These are phyloP conservation scores for Rhodophaea formosa DNA, from an alignment of 2,888 invertebrate genomes.

Conservation along the genomic window DNA sequence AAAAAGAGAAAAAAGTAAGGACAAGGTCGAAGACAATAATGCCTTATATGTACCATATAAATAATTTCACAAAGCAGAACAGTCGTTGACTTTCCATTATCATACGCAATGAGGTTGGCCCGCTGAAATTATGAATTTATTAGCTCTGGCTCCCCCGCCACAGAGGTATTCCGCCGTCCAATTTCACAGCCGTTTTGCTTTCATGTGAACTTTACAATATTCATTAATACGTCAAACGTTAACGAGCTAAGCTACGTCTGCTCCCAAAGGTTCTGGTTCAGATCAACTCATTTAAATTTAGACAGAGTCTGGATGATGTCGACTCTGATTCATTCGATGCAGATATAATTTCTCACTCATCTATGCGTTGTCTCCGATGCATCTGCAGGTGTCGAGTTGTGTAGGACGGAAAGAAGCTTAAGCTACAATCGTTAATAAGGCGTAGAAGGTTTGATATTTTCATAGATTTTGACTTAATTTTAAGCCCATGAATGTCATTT, in stretches of 20 bases:
- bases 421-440: too few relatives aligned
- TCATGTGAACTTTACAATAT: conserved; percentile 41
- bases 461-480: too few relatives aligned
- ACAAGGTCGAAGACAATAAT: background rate
- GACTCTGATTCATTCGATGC: conserved; percentile 34
- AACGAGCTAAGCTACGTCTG: conserved; percentile 36
- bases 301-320: conserved; percentile 46
- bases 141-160: conserved; percentile 38
- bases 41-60: background rate
- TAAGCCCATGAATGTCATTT: too few relatives aligned
- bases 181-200: conserved; percentile 37
- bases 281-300: conserved; percentile 44
- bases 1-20: too few relatives aligned
- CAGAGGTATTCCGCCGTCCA: conserved; percentile 39
- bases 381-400: too few relatives aligned
- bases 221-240: conserved; percentile 48
- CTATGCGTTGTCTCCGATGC: too few relatives aligned
- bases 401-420: too few relatives aligned
- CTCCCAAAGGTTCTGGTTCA: conserved; percentile 42
- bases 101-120: conserved; percentile 60
- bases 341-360: conserved; percentile 34
- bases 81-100: conserved; percentile 62
- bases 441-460: too few relatives aligned
- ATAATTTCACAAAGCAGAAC: conserved; percentile 29
- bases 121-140: conserved; percentile 62